Conservation (phyloP, 2,113 vertebrate species). For the Gymnorhina tibicen region DNA sequence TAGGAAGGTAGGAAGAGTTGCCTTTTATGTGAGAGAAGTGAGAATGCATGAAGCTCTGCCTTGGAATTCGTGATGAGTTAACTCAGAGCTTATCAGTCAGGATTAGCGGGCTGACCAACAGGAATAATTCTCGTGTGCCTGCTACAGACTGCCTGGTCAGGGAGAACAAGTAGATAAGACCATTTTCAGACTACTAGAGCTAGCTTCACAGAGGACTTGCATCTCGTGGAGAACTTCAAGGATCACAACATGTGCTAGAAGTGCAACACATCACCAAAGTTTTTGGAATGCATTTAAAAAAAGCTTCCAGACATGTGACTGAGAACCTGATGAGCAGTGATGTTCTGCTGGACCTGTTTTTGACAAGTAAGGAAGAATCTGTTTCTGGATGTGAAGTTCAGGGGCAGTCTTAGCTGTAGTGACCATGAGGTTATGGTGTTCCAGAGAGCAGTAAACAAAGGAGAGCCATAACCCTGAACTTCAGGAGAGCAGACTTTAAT, state of each 20-base stretch:
- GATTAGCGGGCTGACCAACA: neutral
- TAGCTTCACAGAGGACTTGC: neutral
- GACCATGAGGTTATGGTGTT: fast-evolving
- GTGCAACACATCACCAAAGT: fast-evolving
- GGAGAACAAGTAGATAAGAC: neutral
- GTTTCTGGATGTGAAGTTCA: neutral
- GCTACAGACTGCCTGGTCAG: neutral
- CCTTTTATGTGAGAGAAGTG: neutral
- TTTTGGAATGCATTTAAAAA: neutral
- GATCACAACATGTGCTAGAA: neutral
- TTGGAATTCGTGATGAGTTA: neutral
- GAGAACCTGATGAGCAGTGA: neutral
- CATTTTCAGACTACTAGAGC: neutral
- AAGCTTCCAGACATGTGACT: neutral
- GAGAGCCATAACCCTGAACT: neutral
- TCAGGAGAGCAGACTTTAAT: neutral
- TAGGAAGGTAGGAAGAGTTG: neutral
- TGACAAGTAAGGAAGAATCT: neutral
- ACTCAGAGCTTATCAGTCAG: neutral
- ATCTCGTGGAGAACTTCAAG: neutral
- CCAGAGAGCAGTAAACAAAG: neutral
- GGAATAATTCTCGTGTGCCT: neutral
- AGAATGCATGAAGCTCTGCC: neutral
- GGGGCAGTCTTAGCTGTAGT: neutral
- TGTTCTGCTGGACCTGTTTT: neutral